Evolutionary conservation across 2,113 vertebrate species (phyloP), one percentile per base, ranked within the genome.

Genomic region (Ancistrus triradiatus): DNA sequence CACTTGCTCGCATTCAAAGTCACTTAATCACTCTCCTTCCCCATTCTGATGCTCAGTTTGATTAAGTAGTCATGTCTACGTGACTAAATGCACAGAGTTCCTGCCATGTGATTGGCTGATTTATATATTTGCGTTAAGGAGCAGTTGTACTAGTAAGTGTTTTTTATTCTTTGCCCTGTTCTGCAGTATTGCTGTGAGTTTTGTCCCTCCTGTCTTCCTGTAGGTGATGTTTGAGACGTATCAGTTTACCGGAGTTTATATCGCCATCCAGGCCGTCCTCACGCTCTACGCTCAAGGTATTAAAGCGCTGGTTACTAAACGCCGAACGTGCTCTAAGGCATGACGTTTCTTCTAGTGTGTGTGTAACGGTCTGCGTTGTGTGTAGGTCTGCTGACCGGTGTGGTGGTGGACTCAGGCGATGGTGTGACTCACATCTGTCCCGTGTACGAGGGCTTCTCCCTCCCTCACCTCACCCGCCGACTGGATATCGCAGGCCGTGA

Each of bases 191-290:
- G 3, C 49, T 6, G 3, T 31, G 14, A 33, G 9, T 11, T 44
- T 49, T 53, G 15, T 62, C 3, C 2, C 19, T 60, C 43, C 37
- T 53, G 55, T 33, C 61, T 74, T 35, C 52, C 78, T 87, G 13
- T 77, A 94, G 92, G 92, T 94, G 63, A 94, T 94, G 92, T 94
- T 93, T 85, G 92, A 94, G 86, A 93, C 91, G 0, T 94, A 94
- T 74, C 90, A 92, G 76, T 94, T 94, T 79, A 87, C 90, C 69
- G 92, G 91, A 3, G 91, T 94, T 15, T 93, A 94, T 68, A 91
- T 94, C 73, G 92, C 92, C 69, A 94, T 94, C 79, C 92, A 94
- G 80, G 92, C 92, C 42, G 92, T 93, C 70, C 86, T 94, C 68
- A 94, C 92, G 65, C 83, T 94, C 14, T 94, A 94, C 74, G 92